Evolutionary conservation across 2,888 invertebrate genomes (phyloP).

Genomic region (Xylota sylvarum): DNA sequence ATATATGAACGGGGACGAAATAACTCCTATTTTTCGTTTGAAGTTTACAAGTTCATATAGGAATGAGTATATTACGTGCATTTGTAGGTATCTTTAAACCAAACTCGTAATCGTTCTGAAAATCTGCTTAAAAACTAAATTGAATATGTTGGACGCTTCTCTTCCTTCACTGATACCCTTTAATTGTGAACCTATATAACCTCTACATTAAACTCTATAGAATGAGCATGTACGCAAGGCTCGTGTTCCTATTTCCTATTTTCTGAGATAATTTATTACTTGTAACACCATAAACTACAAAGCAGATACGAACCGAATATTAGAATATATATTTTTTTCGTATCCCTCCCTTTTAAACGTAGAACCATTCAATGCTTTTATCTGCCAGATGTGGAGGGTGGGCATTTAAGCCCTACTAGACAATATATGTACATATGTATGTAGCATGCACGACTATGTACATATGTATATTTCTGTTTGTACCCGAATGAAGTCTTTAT

Average conservation of each 20-base stretch:
- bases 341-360: not conserved
- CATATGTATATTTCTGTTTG: not conserved
- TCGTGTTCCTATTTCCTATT: constrained; percentile 18
- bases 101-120: not conserved
- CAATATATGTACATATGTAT: constrained; percentile 8
- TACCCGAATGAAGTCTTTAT: constrained; percentile 20
- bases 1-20: not conserved
- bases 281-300: constrained; percentile 41
- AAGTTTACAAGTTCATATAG: not conserved
- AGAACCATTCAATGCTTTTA: constrained; percentile 28
- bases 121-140: constrained; percentile 1
- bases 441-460: not conserved
- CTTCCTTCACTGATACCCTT: not conserved
- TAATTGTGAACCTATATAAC: not conserved
- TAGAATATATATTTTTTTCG: constrained; percentile 18
- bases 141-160: not conserved
- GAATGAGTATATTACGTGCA: not conserved
- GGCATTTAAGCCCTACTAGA: not conserved
- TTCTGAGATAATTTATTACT: constrained; percentile 41
- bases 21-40: not conserved
- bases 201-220: not conserved
- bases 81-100: not conserved
- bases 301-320: constrained; percentile 28
- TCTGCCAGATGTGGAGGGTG: constrained; percentile 8
- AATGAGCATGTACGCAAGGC: not conserved